Conservation (phyloP, 2,797 vertebrate genomes). For the Aphelocoma californica region DNA sequence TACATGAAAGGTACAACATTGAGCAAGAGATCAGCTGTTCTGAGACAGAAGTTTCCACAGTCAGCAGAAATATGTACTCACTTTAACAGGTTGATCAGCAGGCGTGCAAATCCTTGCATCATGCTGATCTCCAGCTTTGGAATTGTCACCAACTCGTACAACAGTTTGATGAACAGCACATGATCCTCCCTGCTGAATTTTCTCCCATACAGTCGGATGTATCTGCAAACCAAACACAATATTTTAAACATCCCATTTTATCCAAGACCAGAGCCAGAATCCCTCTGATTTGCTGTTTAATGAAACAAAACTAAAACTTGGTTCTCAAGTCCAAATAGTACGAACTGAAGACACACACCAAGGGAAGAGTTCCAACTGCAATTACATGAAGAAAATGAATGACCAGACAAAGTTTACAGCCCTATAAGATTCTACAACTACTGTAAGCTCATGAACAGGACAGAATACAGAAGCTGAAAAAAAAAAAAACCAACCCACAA, state of each 20-base stretch:
- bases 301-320: neutral
- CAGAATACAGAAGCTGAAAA: neutral
- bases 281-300: neutral
- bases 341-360: neutral
- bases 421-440: neutral
- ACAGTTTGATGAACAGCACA: slow-evolving; percentile 93
- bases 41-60: neutral
- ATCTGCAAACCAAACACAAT: slow-evolving; percentile 75
- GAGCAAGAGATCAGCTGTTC: neutral
- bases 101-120: slow-evolving; percentile 96
- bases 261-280: neutral
- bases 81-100: slow-evolving; percentile 95
- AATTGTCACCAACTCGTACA: slow-evolving; percentile 94
- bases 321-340: neutral
- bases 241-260: neutral
- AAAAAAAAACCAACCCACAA: neutral
- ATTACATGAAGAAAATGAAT: neutral
- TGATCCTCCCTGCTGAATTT: slow-evolving; percentile 99
- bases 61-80: slow-evolving; percentile 74
- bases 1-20: neutral
- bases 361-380: neutral
- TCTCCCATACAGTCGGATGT: slow-evolving; percentile 93
- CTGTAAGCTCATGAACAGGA: neutral
- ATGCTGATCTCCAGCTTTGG: slow-evolving; percentile 96
- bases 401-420: neutral